A percentile compares a stretch with the other conserved stretches of the same genome.
These are phyloP conservation scores for Rhinoderma darwinii DNA, from an alignment of 2,113 vertebrate species.

Conservation along the genomic window DNA sequence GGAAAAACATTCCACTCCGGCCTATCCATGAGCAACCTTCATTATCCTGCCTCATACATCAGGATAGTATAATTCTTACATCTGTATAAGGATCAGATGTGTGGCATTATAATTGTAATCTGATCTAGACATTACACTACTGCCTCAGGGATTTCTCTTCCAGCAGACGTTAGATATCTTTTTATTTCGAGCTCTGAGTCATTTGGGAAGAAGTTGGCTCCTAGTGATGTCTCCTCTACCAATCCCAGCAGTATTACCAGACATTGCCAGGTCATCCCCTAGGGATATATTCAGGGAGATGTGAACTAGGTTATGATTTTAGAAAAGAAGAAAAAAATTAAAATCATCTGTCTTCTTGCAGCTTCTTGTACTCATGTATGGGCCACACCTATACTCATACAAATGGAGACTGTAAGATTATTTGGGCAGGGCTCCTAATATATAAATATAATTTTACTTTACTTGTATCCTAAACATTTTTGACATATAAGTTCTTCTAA, in stretches of 20 bases:
- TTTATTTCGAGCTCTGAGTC: slow-evolving; percentile 16
- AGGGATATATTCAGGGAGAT: not conserved
- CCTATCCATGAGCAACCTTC: not conserved
- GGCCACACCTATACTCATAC: not conserved
- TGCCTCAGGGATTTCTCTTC: not conserved
- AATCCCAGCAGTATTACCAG: not conserved
- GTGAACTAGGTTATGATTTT: not conserved
- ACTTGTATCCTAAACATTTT: too few relatives aligned
- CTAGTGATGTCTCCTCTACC: not conserved
- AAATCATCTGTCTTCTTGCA: not conserved
- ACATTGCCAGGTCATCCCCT: not conserved
- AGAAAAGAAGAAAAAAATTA: not conserved
- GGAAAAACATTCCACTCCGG: not conserved
- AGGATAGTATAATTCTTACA: not conserved
- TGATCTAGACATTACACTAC: not conserved
- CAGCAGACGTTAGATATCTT: not conserved
- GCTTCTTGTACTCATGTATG: not conserved
- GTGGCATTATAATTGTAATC: not conserved
- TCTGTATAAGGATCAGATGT: not conserved
- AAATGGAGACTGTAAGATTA: not conserved
- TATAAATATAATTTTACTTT: too few relatives aligned
- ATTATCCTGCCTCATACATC: not conserved
- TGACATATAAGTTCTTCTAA: too few relatives aligned
- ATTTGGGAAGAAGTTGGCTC: not conserved
- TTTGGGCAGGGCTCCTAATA: not conserved